Base-by-base conservation (phyloP, 2,797 vertebrate species). In the Chrysocyon brachyurus region DNA sequence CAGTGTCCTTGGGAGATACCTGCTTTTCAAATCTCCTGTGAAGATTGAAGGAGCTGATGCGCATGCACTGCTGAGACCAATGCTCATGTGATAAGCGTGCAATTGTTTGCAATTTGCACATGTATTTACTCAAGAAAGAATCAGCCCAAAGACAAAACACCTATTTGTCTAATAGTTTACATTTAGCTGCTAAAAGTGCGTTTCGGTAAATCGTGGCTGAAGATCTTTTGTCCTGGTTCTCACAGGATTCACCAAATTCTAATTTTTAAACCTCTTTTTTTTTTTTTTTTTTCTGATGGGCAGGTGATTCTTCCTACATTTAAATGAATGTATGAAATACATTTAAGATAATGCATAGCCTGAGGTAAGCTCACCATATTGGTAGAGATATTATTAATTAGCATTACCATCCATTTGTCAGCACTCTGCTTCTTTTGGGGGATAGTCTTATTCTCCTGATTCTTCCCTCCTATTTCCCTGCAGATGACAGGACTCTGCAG, bases 111-210 rank as follows among this genome's bases (percentile, higher is more conserved):
- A 56, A 24, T 64, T 94, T 15, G 6, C 10, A 4, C 14, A 19
- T 40, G 40, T 21, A 64, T 83, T 96, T 64, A 86, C 86, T 85
- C 63, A 87, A 90, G n/a, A 97, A 66, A 94, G 73, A 97, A 91
- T 59, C 22, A 24, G 7, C n/a, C 22, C 54, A 40, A 31, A 85
- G 49, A n/a, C 85, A 77, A 68, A 14, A 5, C 12, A 59, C 68
- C 17, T 82, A 8, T 93, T 91, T 94, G 82, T n/a, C 26, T 46
- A 70, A 90, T 64, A 3, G 28, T n/a, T 90, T 97, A 46, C 26
- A 79, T 78, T 82, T 64, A 63, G 6, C 66, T 94, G n/a, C 40
- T 70, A 54, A 94, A 73, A 88, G 46, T 72, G 14, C 52, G 92
- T 95, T 90, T 87, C 64, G 92, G 19, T 96, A 46, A 40, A 77